Evolutionary conservation across 1,140 invertebrate genomes (phyloP).

Genomic region (Drosophila melanica): DNA sequence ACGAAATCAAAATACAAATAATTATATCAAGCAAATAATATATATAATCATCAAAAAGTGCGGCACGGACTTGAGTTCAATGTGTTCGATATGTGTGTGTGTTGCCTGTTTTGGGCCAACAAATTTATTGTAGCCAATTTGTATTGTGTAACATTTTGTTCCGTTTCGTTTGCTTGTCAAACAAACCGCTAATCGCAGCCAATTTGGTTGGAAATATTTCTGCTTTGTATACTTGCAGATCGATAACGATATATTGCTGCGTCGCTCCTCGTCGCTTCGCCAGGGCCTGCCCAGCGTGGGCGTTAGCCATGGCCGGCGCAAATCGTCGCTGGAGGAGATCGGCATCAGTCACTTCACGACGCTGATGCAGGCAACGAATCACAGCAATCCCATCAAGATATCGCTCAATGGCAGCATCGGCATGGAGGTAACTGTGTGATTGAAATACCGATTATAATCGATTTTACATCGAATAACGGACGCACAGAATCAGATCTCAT

Average conservation of each 20-base stretch:
- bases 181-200: conserved; percentile 35
- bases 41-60: conserved; percentile 14
- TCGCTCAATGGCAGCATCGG: conserved; percentile 93
- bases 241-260: conserved; percentile 92
- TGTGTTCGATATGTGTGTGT: conserved; percentile 26
- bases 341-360: conserved; percentile 90
- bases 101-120: conserved; percentile 10
- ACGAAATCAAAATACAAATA: background rate
- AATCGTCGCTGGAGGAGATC: conserved; percentile 93
- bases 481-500: conserved; percentile 68
- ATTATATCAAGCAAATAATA: conserved; percentile 4
- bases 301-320: conserved; percentile 86
- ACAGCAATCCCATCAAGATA: conserved; percentile 91
- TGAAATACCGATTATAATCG: no score
- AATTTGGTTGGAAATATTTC: conserved; percentile 29
- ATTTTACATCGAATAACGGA: background rate
- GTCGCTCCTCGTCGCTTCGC: conserved; percentile 92
- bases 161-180: conserved; percentile 3
- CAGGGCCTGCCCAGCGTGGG: conserved; percentile 88
- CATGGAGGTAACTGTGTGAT: conserved; percentile 87
- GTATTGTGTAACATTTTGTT: conserved; percentile 39
- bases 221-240: conserved; percentile 67
- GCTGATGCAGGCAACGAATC: conserved; percentile 86
- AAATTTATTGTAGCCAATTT: conserved; percentile 33
- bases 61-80: conserved; percentile 34